phyloP scores from a whole-genome alignment of 2,797 vertebrate genomes.

The Acropternis orthonyx region DNA sequence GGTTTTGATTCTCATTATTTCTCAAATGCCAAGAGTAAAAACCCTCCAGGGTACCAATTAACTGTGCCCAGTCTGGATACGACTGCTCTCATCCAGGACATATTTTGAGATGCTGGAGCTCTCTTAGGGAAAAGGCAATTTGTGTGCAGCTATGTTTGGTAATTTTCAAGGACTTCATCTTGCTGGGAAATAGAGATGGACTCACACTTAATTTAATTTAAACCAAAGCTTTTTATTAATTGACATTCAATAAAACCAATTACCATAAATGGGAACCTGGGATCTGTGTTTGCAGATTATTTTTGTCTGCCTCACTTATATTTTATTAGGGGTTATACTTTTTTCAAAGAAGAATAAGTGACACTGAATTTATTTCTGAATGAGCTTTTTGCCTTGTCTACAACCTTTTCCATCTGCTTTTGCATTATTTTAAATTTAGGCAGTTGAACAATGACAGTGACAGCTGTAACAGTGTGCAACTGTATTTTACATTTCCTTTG shows the following conservation, averaged over 20 bases:
- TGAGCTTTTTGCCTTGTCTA: background rate
- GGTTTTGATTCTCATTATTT: constrained; percentile 71
- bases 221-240: constrained; percentile 54
- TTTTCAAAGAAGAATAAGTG: background rate
- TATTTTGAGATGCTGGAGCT: constrained; percentile 48
- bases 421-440: background rate
- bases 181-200: constrained; percentile 23
- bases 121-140: constrained; percentile 76
- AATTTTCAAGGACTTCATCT: constrained; percentile 59
- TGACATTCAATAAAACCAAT: constrained; percentile 30
- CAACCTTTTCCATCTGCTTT: background rate
- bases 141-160: constrained; percentile 63
- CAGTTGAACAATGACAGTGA: background rate
- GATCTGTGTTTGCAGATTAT: background rate
- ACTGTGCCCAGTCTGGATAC: constrained; percentile 23
- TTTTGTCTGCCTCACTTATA: background rate
- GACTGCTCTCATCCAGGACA: constrained; percentile 36
- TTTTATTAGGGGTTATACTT: background rate
- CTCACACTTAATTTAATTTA: constrained; percentile 64
- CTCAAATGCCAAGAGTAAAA: constrained; percentile 62
- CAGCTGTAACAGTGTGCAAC: background rate
- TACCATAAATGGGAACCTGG: constrained; percentile 24
- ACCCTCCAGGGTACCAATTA: constrained; percentile 71
- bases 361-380: background rate
- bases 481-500: background rate